Conservation (phyloP, 2,888 invertebrate genomes). For the Athalia cordata region DNA sequence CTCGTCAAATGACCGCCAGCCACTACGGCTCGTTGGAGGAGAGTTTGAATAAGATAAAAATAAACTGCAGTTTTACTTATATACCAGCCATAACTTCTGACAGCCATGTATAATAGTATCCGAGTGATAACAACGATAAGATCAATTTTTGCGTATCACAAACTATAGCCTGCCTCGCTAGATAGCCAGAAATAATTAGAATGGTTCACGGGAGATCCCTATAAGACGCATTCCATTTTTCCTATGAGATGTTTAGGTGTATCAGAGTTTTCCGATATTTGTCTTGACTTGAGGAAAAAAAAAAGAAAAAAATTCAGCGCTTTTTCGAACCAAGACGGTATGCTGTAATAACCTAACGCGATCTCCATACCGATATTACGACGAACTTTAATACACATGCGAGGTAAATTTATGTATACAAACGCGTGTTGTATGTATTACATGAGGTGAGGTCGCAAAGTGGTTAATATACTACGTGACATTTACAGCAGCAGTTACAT, state of each 20-base stretch:
- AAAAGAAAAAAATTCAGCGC: background rate
- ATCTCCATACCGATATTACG: too few species aligned
- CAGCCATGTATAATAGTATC: too few species aligned
- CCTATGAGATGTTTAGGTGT: too few species aligned
- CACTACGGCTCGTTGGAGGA: constrained; percentile 37
- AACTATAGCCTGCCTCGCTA: background rate
- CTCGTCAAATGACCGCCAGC: constrained; percentile 52
- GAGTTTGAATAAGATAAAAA: constrained; percentile 2
- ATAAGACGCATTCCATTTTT: too few species aligned
- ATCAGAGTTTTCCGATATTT: too few species aligned
- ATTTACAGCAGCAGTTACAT: constrained; percentile 8
- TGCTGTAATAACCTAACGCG: too few species aligned
- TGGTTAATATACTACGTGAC: constrained; percentile 11
- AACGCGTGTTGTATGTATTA: background rate
- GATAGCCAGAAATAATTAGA: background rate
- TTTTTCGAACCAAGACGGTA: too few species aligned
- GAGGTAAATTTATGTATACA: constrained; percentile 1
- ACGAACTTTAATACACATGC: background rate
- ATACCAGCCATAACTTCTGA: constrained; percentile 12
- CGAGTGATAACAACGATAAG: constrained; percentile 25
- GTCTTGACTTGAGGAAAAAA: background rate
- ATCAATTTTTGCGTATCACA: constrained; percentile 31
- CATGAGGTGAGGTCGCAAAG: background rate
- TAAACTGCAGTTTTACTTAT: constrained; percentile 7
- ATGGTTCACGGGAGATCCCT: too few species aligned